Evolutionary conservation across 64 coral and sea anemone species (phyloP), one percentile per base, ranked within the genome.

Genomic region (Actinia tenebrosa): DNA sequence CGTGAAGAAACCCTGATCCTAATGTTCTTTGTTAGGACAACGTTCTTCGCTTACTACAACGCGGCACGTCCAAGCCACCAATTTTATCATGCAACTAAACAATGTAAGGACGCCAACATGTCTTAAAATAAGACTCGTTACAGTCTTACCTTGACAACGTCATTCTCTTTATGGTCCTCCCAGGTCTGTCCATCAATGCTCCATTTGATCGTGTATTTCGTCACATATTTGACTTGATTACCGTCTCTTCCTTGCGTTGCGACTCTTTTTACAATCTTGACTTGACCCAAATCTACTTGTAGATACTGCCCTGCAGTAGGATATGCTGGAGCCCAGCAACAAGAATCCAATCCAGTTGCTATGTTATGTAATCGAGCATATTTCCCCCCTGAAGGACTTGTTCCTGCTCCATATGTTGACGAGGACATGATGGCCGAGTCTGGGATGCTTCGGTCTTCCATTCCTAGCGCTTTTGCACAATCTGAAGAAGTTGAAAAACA

Each of bases 91-190:
- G 2, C 47, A 50, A 50, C 47, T 50, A 50, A 50, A 50, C 47
- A 50, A 50, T 8, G 7, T 8, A 50, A 50, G 0, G 47, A 50
- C 47, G 47, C 2, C 47, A 50, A 50, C 47, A 50, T 50, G 0
- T 5, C 47, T 50, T 50, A 8, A 50, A 50, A 5, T 50, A 50
- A 50, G 1, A 50, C 47, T 50, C 2, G 47, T 50, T 50, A 37
- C 30, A 37, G 30, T 50, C 1, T 75, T 75, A 75, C 69, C 69
- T 75, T 75, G 69, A 75, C 69, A 26, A 75, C 25, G 69, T 42
- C 25, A 75, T 75, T 75, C 69, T 75, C 69, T 75, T 26, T 30
- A 42, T 81, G 42, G 44, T 81, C 79, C 46, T 81, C 19, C 79
- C 79, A 81, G 16, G 45, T 22, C 16, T 45, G 43, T 45, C 7